phyloP scores from a whole-genome alignment of 2,888 invertebrate species.

The Dascillus cervinus region DNA sequence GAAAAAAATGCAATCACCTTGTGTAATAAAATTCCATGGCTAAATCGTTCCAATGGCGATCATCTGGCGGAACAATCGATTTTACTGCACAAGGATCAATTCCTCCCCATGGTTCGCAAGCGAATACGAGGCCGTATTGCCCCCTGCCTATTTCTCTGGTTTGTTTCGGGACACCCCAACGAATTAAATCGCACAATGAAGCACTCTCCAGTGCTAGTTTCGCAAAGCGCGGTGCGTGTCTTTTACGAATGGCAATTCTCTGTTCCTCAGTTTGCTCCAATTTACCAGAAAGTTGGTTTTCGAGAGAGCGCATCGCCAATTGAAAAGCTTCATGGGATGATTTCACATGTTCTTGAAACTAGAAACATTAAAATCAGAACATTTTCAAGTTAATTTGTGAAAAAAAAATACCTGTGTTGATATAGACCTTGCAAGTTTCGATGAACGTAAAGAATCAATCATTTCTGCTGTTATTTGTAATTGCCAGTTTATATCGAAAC shows the following conservation, averaged over 20 bases:
- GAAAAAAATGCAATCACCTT: conserved; percentile 53
- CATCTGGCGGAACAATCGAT: conserved; percentile 82
- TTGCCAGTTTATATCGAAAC: conserved; percentile 56
- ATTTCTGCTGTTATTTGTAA: conserved; percentile 60
- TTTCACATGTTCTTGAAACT: conserved; percentile 70
- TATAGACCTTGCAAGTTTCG: conserved; percentile 62
- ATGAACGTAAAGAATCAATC: conserved; percentile 61
- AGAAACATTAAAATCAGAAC: too few species aligned
- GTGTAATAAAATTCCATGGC: conserved; percentile 90
- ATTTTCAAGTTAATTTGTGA: conserved; percentile 5
- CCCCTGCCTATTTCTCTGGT: conserved; percentile 68
- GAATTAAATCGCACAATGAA: conserved; percentile 69
- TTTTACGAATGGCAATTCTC: conserved; percentile 66
- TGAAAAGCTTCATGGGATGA: conserved; percentile 73
- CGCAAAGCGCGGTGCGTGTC: conserved; percentile 73
- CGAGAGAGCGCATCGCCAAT: conserved; percentile 61
- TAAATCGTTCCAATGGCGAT: conserved; percentile 81
- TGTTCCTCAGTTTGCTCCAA: conserved; percentile 76
- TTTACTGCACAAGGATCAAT: conserved; percentile 75
- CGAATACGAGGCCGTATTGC: conserved; percentile 84
- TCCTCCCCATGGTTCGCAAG: conserved; percentile 68
- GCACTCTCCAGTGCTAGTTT: conserved; percentile 75
- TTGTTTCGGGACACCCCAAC: conserved; percentile 62
- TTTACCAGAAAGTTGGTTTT: conserved; percentile 60
- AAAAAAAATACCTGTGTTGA: conserved; percentile 47